Base-by-base conservation (phyloP, 2,888 invertebrate genomes). In the Melangyna quadrimaculata region DNA sequence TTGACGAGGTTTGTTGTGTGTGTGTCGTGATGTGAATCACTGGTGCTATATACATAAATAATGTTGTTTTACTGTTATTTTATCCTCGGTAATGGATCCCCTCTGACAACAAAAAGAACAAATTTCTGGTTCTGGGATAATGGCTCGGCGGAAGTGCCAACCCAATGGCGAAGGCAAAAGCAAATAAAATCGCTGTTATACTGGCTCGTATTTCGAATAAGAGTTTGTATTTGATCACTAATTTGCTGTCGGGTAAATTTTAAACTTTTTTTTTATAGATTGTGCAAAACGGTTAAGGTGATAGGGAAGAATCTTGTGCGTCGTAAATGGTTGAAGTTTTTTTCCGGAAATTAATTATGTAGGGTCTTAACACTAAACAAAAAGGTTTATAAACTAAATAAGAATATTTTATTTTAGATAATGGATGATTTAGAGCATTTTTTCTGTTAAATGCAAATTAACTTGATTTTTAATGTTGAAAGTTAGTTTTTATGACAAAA, bases 121-220 rank as follows among this genome's bases (percentile, higher is more conserved):
- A 70, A 69, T 79, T 53, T 73, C 40, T 67, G 32, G 45, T 19
- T 73, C 40, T 61, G 24, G 55, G 48, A 71, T 77, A 65, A 71
- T 71, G 37, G 70, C 10, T 29, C 14, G 29, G 57, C 48, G 17
- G 71, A 75, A 57, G 43, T 57, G 29, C 63, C 32, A 29, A 40
- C 55, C 63, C 63, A 22, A 57, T 63, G 75, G 70, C 27, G 10
- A 57, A n/a, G n/a, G n/a, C n/a, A n/a, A 71, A 81, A 51, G 57
- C 61, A 80, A 80, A 80, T 70, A 71, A 75, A 65, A 65, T 32
- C 22, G 48, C 14, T 12, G 32, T 48, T 48, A 29, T 29, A 27
- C 17, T n/a, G 27, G 24, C 24, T 59, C 45, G 40, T 45, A 24
- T 48, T 19, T 22, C n/a, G 32, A 45, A 17, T 27, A 22, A 17